Evolutionary conservation across 2,888 invertebrate genomes (phyloP).

Genomic region (Orchesella flavescens): DNA sequence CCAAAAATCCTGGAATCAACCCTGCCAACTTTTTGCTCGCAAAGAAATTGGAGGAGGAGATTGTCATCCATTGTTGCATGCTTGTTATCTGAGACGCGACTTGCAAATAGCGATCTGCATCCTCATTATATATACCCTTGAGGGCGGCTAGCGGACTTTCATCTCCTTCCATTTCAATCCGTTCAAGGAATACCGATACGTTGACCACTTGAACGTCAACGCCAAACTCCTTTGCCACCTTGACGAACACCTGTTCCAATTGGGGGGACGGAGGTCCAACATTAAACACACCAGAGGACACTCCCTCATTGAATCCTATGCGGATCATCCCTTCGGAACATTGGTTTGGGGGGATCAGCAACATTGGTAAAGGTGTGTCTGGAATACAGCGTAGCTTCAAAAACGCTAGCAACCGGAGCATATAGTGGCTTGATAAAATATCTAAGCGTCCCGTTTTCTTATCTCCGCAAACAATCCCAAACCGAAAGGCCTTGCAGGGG

Average conservation of each 20-base stretch:
- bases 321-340: constrained; percentile 10
- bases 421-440: neutral
- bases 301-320: constrained; percentile 14
- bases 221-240: neutral
- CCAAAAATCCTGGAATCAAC: neutral
- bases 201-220: neutral
- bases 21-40: neutral
- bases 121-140: neutral
- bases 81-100: no score
- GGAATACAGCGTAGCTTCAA: constrained; percentile 20
- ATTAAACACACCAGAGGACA: constrained; percentile 29
- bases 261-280: neutral
- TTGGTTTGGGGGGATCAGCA: neutral
- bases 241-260: neutral
- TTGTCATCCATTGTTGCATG: neutral
- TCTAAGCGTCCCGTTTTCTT: constrained; percentile 11
- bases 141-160: neutral
- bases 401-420: constrained; percentile 4
- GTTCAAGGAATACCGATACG: neutral
- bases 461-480: constrained; percentile 1
- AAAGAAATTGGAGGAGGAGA: neutral
- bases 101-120: neutral
- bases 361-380: neutral
- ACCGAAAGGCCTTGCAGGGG: constrained; percentile 36
- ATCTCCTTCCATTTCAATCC: neutral